Base-by-base conservation (phyloP, 1,140 invertebrate genomes). In the Drosophila seguyi region DNA sequence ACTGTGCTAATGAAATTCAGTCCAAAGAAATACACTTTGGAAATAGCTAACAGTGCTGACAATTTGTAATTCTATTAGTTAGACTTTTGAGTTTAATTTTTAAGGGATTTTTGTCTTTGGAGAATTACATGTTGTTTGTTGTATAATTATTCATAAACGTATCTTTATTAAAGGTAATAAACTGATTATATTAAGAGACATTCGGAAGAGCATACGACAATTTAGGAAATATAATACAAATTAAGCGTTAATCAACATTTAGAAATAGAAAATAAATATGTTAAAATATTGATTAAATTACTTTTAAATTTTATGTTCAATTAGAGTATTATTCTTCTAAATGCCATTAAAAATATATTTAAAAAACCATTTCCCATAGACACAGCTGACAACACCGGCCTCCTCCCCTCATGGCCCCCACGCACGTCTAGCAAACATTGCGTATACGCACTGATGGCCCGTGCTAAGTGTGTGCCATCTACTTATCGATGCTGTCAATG, bases 401-500 rank as follows among this genome's bases (percentile, higher is more conserved):
- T 11, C 1, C 10, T 4, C 3, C 5, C 31, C 11, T 36, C 11
- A 5, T 13, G 11, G 34, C 34, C 3, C 3, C 5, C 18, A 8
- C 18, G 25, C 44, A 57, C 68, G 42, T 42, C 38, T 6, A 11
- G 4, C n/a, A 57, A 55, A 48, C 50, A 44, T 76, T 76, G 50
- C 73, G 73, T 75, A 76, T 76, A 76, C 74, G 73, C 74, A 57
- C 10, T 55, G 74, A 18, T 11, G 60, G 22, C 36, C 53, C 16
- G 22, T 50, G 22, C 16, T 10, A 59, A 72, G 58, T 59, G 39
- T 53, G 39, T 67, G 29, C 41, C 74, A 52, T 57, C 47, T 36
- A 66, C 71, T 75, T 75, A 75, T 76, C 61, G 72, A 50, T 42
- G 74, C 62, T 69, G 73, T 77, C 74, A 69, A 76, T 76, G 60